Evolutionary conservation across 1,140 invertebrate species (phyloP).

Genomic region (Panagrolaimus sp.): DNA sequence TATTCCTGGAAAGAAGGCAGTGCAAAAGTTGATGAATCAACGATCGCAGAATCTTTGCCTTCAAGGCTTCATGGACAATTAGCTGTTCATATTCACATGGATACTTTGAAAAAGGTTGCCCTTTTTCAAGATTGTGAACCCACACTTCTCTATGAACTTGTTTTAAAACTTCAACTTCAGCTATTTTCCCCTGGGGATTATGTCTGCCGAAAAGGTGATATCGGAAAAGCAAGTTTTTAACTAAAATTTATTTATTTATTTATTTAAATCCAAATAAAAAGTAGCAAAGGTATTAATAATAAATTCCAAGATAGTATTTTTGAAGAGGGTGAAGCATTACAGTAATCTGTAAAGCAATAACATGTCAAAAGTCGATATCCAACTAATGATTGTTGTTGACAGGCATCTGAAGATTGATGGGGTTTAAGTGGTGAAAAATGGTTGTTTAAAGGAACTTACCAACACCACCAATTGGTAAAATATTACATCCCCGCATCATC

Average conservation of each 20-base stretch:
- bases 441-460: too few relatives aligned
- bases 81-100: conserved; percentile 73
- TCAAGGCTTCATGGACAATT: conserved; percentile 29
- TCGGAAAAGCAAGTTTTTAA: conserved; percentile 68
- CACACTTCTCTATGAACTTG: conserved; percentile 79
- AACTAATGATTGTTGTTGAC: conserved; percentile 38
- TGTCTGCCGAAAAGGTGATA: conserved; percentile 87
- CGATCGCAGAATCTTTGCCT: conserved; percentile 32
- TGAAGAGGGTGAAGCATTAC: conserved; percentile 25
- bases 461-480: conserved; percentile 44
- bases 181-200: conserved; percentile 91
- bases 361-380: conserved; percentile 41
- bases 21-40: conserved; percentile 18
- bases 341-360: conserved; percentile 42
- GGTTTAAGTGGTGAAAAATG: too few relatives aligned
- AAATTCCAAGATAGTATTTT: neutral
- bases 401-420: too few relatives aligned
- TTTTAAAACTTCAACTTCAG: conserved; percentile 78
- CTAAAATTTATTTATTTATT: too few relatives aligned
- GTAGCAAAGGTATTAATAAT: conserved; percentile 20
- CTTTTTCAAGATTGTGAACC: conserved; percentile 73
- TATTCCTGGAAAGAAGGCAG: conserved; percentile 71
- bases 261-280: conserved; percentile 15
- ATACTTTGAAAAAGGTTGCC: conserved; percentile 75
- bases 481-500: conserved; percentile 43